Evolutionary conservation across 2,113 vertebrate species (phyloP), one percentile per base, ranked within the genome.

Genomic region (Oceanodroma tethys): DNA sequence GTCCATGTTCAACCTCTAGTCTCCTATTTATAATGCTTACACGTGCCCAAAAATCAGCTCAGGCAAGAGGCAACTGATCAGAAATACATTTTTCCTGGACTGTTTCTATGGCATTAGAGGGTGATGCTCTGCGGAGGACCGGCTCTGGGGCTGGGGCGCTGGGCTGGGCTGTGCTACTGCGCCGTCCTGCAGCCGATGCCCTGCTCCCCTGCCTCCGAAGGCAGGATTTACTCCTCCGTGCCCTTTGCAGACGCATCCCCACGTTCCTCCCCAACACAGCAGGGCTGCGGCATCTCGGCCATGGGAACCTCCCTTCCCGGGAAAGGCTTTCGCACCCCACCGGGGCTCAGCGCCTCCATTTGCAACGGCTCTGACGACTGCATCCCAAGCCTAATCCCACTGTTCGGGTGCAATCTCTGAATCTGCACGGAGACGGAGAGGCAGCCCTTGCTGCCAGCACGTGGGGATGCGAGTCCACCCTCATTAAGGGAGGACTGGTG

Each of bases 21-120:
- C 38, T 85, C 78, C 70, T 89, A 81, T 87, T 94, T 94, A 93
- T 62, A 87, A 75, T 62, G 81, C 53, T 88, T 81, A 67, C 11
- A 66, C 14, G 16, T 71, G 47, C 47, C 53, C 71, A 45, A 93
- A 92, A 72, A 29, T 55, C 74, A 91, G 58, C 78, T 88, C 62
- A 40, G 70, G 67, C 58, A 66, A 76, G 73, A 89, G 16, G 26
- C 3, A 3, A 25, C 22, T 59, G 68, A 79, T 81, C 65, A 96
- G 81, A 92, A 89, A 65, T 19, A 60, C 13, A 23, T 45, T 84
- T 84, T 83, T 56, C 23, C 58, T 47, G 48, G 32, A 27, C 22
- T 0, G 1, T 50, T 78, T 43, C 68, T 40, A 9, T n/a, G 36
- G 40, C 9, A 2, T 81, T 36, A 30, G 32, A 55, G 30, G 16